phyloP scores from a whole-genome alignment of 1,140 invertebrate genomes.

The Trichomalopsis sarcophagae region DNA sequence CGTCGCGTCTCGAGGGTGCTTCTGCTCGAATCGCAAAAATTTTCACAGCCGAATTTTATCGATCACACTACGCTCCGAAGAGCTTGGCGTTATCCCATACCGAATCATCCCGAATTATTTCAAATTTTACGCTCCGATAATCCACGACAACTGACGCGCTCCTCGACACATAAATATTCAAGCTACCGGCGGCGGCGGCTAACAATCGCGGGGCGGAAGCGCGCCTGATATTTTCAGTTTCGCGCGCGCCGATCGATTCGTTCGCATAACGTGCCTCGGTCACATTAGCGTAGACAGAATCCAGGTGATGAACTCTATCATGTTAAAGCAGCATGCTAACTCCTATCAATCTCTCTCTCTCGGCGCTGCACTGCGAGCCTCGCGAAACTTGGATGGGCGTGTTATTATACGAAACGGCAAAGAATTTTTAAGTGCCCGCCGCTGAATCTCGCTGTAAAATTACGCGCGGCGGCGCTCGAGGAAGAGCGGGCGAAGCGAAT shows the following conservation, averaged over 20 bases:
- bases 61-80: neutral
- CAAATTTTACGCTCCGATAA: neutral
- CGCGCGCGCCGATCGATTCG: conserved; percentile 38
- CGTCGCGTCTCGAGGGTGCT: neutral
- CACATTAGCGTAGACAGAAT: conserved; percentile 44
- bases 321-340: conserved; percentile 43
- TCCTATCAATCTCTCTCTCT: neutral
- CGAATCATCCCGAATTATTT: neutral
- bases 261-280: conserved; percentile 39
- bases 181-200: neutral
- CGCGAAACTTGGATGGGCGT: neutral
- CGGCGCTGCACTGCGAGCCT: neutral
- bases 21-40: too few species aligned
- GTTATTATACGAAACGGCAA: conserved; percentile 34
- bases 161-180: neutral
- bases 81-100: neutral
- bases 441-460: conserved; percentile 16
- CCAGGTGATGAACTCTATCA: conserved; percentile 48
- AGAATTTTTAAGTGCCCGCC: conserved; percentile 39
- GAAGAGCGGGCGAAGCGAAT: neutral
- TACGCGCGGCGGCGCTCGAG: neutral
- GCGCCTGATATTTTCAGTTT: conserved; percentile 39
- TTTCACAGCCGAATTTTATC: too few species aligned
- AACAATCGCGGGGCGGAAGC: neutral
- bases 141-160: neutral